Evolutionary conservation across 2,797 vertebrate genomes (phyloP).

Genomic region (Astyanax mexicanus): DNA sequence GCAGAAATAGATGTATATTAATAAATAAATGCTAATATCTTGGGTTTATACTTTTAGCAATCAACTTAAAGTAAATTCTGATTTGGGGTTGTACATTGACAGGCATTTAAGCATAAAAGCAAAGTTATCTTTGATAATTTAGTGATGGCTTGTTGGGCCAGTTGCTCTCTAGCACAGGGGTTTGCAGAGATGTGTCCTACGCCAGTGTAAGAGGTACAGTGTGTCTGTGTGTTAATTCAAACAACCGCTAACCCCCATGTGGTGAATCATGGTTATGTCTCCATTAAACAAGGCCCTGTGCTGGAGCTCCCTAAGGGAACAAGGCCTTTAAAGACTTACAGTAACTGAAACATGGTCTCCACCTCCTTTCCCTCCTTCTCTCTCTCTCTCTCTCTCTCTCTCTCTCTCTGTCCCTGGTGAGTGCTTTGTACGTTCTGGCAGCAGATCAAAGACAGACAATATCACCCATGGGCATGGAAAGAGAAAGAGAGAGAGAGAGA

Average conservation of each 20-base stretch:
- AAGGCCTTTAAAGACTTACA: slow-evolving; percentile 53
- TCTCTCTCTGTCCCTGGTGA: slow-evolving; percentile 43
- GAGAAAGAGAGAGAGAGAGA: slow-evolving; percentile 31
- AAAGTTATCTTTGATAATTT: too few relatives aligned
- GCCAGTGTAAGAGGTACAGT: not conserved
- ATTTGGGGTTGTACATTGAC: too few relatives aligned
- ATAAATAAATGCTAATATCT: too few relatives aligned
- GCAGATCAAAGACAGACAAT: slow-evolving; percentile 53
- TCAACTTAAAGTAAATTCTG: too few relatives aligned
- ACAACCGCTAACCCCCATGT: not conserved
- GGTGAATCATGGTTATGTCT: slow-evolving; percentile 26
- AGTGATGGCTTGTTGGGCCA: not conserved
- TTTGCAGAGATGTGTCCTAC: not conserved
- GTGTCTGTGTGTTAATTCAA: not conserved
- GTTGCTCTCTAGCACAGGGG: not conserved
- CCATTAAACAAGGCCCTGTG: not conserved
- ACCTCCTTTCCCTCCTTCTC: slow-evolving; percentile 39
- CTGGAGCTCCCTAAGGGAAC: slow-evolving; percentile 40
- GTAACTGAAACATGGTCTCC: slow-evolving; percentile 49
- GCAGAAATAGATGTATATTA: too few relatives aligned
- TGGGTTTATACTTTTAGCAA: too few relatives aligned
- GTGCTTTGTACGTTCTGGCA: slow-evolving; percentile 55
- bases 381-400: slow-evolving; percentile 20
- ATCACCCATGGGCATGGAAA: slow-evolving; percentile 59
- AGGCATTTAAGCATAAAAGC: too few relatives aligned